Evolutionary conservation across 2,888 invertebrate genomes (phyloP).

Genomic region (Dichetophora obliterata): DNA sequence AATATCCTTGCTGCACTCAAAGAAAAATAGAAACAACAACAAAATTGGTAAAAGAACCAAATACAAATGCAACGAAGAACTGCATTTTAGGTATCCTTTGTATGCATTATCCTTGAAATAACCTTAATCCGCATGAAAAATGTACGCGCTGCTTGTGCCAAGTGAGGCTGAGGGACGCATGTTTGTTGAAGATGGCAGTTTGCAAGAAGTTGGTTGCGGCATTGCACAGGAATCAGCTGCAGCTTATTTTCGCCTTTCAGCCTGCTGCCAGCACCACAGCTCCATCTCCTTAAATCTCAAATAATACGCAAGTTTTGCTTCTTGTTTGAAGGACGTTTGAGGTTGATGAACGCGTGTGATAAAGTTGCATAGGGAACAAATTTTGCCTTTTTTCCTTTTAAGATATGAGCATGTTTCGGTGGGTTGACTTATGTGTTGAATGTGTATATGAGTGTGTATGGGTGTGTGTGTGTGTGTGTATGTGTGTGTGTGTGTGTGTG

Average conservation of each 20-base stretch:
- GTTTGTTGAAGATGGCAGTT: background rate
- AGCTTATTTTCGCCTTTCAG: conserved; percentile 38
- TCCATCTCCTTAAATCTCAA: background rate
- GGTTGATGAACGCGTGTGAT: conserved; percentile 30
- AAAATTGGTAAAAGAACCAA: background rate
- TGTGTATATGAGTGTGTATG: too few species aligned
- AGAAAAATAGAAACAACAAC: background rate
- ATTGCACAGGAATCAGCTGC: conserved; percentile 32
- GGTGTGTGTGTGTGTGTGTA: background rate
- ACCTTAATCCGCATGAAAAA: conserved; percentile 62
- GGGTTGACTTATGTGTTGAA: background rate
- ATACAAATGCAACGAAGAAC: background rate
- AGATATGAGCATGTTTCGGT: background rate
- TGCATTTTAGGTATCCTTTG: conserved; percentile 32
- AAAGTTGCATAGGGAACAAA: conserved; percentile 18
- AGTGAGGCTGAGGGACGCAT: background rate
- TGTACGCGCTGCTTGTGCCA: conserved; percentile 8
- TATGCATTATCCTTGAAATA: conserved; percentile 64
- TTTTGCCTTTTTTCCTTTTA: conserved; percentile 11
- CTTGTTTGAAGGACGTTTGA: conserved; percentile 22
- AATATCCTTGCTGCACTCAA: background rate
- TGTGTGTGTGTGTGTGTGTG: background rate
- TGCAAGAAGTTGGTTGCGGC: background rate
- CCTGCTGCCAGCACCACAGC: background rate
- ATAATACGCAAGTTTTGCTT: background rate